Evolutionary conservation across 2,888 invertebrate species (phyloP), one percentile per base, ranked within the genome.

Genomic region (Lomographa bimaculata): DNA sequence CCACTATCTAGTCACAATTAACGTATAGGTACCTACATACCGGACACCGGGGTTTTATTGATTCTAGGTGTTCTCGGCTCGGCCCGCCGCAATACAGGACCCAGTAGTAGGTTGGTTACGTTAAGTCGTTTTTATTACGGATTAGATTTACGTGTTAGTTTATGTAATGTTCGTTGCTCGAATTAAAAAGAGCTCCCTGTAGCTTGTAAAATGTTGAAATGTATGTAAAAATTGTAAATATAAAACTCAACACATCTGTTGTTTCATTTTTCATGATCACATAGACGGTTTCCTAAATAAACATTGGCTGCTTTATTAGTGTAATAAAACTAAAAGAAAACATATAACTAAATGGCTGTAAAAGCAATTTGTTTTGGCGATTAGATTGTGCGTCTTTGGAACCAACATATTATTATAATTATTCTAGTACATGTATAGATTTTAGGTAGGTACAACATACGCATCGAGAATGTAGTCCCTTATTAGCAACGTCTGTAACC

Each of bases 161-260:
- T 79, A 86, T 84, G 85, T 87, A 86, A 86, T 86, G 86, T 87
- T 87, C 89, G 86, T 87, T 83, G 89, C 87, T 89, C 87, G 87
- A 87, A 87, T 87, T 81, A 87, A 87, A 89, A 87, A 80, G 89
- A 89, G 89, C 86, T 86, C 84, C 79, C 77, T 76, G 89, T 89
- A 89, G 89, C 76, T 78, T 84, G 89, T 89, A 87, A 81, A 79
- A 84, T 84, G 87, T 89, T 89, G 81, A 86, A 87, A 84, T 86
- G 84, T 82, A 85, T 86, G 86, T 86, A 86, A 84, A 89, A 82
- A 83, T 70, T 87, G 87, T 87, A 87, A 86, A 89, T 89, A 87
- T 77, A 86, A 86, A 83, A 81, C 74, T 68, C 68, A 76, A 82
- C 60, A 74, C 68, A 82, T 74, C 59, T 63, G 74, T 68, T 75